Evolutionary conservation across 1,140 invertebrate genomes (phyloP).

Genomic region (Stenopsyche tienmushanensis): DNA sequence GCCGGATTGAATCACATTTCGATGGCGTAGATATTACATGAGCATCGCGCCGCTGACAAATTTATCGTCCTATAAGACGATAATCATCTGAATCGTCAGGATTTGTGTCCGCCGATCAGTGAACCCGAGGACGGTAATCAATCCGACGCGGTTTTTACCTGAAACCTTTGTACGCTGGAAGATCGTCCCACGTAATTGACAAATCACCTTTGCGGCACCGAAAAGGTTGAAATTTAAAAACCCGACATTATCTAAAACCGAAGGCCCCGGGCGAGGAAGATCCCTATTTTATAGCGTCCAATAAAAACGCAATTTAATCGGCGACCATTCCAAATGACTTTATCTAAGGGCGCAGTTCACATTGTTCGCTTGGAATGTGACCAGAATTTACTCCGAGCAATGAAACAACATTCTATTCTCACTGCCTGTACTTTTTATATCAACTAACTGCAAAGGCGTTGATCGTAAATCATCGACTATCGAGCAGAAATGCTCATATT

Average conservation of each 20-base stretch:
- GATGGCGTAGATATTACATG: too few species aligned
- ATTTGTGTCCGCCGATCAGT: too few species aligned
- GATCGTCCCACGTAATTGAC: neutral
- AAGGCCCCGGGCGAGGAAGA: neutral
- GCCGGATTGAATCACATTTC: neutral
- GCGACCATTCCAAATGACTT: slow-evolving; percentile 30
- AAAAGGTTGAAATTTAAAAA: neutral
- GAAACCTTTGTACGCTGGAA: neutral
- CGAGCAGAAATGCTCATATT: too few species aligned
- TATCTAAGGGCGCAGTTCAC: slow-evolving; percentile 15
- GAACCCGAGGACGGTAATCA: neutral
- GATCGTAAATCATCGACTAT: too few species aligned
- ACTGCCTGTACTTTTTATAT: neutral
- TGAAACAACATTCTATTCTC: slow-evolving; percentile 2
- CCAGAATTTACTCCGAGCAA: slow-evolving; percentile 14
- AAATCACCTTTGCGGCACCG: neutral
- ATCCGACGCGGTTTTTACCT: neutral
- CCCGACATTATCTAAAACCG: neutral
- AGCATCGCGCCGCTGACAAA: too few species aligned
- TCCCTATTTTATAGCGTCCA: neutral
- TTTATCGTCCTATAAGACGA: too few species aligned
- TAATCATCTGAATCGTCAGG: too few species aligned
- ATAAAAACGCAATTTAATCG: slow-evolving; percentile 6
- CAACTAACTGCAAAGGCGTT: neutral
- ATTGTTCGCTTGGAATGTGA: slow-evolving; percentile 26